Evolutionary conservation across 2,113 vertebrate genomes (phyloP), one percentile per base, ranked within the genome.

Genomic region (Ophthalmolycus amberensis): DNA sequence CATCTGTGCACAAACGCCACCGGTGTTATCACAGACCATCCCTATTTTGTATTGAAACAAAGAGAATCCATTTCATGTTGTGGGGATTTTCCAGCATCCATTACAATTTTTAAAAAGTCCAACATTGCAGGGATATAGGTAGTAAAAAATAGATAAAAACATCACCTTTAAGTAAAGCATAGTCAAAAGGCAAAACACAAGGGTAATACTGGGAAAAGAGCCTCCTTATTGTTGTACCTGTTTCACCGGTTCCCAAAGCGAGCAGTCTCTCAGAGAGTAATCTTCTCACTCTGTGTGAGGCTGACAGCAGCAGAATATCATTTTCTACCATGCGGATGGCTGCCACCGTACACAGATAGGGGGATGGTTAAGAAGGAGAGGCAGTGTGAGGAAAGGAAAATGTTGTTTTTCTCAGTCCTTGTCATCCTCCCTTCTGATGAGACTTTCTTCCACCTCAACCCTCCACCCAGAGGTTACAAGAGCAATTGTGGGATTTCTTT

Each of bases 281-380:
- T 70, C 67, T 54, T 77, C 92, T 88, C 89, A 75, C 59, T 75
- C 75, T 58, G 44, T 85, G 83, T 89, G 81, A 71, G 77, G 67
- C 83, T 89, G 74, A 88, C 93, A 94, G 83, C 88, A 77, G 62
- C 82, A 85, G 83, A 95, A 94, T 94, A 95, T 96, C 89, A 89
- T 95, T 86, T 94, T 92, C 91, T 75, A 79, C 86, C 91, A 85
- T 89, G 93, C 88, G 95, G 96, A 96, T 93, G 93, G 92, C 92
- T 95, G 93, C 94, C 95, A 94, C 91, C 93, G 9, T 56, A 46
- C 79, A 74, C 65, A 72, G 73, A 83, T 48, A 71, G 75, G 75
- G 64, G 75, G 77, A n/a, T 81, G 78, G 85, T 85, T 88, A 65
- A 81, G 76, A 34, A 82, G 72, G 69, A 85, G 79, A 79, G 48